Percentiles rank a stretch among this genome's conserved stretches.
phyloP scores from a whole-genome alignment of 2,888 invertebrate species.

The Entomobrya proxima region DNA sequence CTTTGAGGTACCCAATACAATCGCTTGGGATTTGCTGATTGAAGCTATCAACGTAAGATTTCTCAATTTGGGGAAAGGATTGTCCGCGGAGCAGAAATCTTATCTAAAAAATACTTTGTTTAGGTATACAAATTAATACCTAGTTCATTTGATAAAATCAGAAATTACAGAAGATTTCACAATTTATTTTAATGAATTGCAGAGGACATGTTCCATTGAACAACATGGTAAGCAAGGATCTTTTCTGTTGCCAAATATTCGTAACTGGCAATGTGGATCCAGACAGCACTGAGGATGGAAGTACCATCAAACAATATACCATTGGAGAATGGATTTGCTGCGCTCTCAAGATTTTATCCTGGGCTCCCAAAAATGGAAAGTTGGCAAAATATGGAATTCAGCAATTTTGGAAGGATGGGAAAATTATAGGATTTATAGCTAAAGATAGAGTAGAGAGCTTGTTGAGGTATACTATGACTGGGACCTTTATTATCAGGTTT shows the following conservation, averaged over 20 bases:
- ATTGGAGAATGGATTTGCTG: conserved; percentile 51
- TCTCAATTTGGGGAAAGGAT: conserved; percentile 10
- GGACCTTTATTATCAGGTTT: conserved; percentile 57
- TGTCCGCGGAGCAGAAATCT: conserved; percentile 19
- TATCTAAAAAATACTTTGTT: conserved; percentile 43
- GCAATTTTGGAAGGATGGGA: conserved; percentile 42
- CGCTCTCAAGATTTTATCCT: conserved; percentile 38
- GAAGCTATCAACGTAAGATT: conserved; percentile 41
- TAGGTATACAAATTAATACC: background rate
- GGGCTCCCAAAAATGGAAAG: conserved; percentile 37
- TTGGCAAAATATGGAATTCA: conserved; percentile 19
- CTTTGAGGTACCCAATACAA: conserved; percentile 44
- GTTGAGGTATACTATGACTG: background rate
- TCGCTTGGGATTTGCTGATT: conserved; percentile 31
- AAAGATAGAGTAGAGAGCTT: background rate
- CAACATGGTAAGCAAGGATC: conserved; percentile 40
- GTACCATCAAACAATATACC: background rate
- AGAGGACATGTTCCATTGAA: background rate
- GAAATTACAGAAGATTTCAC: no score
- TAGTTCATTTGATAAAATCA: no score
- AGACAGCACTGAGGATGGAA: background rate
- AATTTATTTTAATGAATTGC: background rate
- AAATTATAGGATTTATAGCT: conserved; percentile 50
- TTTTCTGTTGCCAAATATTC: conserved; percentile 34
- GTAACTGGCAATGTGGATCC: background rate